Conservation (phyloP, 2,888 invertebrate species). For the Erynnis tages region DNA sequence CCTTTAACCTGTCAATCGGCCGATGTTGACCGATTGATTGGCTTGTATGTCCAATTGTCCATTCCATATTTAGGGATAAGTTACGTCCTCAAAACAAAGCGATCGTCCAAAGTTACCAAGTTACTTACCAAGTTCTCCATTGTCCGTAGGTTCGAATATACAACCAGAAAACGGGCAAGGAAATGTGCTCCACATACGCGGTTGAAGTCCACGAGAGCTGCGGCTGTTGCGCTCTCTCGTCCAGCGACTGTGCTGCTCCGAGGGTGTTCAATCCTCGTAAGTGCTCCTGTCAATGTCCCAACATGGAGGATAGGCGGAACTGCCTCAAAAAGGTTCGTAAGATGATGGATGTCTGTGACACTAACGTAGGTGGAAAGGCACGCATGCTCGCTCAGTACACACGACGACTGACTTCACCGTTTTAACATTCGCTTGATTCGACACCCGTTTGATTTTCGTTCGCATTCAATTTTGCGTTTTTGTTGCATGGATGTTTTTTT, state of each 20-base stretch:
- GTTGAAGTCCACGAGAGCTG: constrained; percentile 67
- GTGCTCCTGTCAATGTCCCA: constrained; percentile 75
- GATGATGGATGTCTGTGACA: constrained; percentile 73
- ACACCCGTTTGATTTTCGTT: constrained; percentile 11
- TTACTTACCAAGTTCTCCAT: too few relatives aligned
- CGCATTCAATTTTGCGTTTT: neutral
- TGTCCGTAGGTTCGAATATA: constrained; percentile 62
- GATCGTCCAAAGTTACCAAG: too few relatives aligned
- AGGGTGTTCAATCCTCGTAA: constrained; percentile 72
- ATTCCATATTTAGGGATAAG: too few relatives aligned
- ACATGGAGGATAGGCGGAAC: constrained; percentile 61
- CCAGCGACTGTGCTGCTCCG: constrained; percentile 54
- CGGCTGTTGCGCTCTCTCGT: constrained; percentile 57
- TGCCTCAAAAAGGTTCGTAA: constrained; percentile 74
- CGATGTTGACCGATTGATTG: too few relatives aligned
- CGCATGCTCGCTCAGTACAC: constrained; percentile 46
- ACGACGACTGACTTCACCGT: constrained; percentile 23
- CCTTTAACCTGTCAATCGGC: too few relatives aligned
- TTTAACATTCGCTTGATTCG: constrained; percentile 41
- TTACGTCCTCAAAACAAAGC: too few relatives aligned
- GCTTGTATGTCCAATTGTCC: too few relatives aligned
- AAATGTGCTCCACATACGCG: constrained; percentile 61
- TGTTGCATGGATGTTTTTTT: constrained; percentile 13
- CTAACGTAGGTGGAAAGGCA: constrained; percentile 53
- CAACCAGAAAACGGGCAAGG: constrained; percentile 63